Percentiles rank a stretch among this genome's conserved stretches.
Conservation (phyloP, 2,113 vertebrate genomes). For the Spilogale gracilis region DNA sequence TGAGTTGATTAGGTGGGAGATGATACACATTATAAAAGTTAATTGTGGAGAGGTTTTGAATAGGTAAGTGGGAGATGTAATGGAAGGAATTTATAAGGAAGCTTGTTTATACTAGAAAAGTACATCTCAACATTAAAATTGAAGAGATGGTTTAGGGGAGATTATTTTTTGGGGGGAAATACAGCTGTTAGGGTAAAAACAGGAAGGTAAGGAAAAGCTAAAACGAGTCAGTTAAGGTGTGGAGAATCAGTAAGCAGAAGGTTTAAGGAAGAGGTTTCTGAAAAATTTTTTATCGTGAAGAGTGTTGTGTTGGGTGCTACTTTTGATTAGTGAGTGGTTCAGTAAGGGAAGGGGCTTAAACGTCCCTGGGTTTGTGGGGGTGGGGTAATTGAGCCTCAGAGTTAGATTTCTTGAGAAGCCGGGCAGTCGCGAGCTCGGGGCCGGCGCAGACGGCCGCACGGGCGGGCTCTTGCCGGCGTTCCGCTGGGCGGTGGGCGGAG, state of each 20-base stretch:
- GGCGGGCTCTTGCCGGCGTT: background rate
- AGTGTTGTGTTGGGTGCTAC: background rate
- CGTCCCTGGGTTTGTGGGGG: background rate
- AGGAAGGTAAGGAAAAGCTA: background rate
- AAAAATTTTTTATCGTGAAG: background rate
- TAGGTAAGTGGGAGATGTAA: constrained; percentile 34
- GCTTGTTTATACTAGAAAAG: constrained; percentile 41
- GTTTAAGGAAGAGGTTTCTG: background rate
- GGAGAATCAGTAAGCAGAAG: background rate
- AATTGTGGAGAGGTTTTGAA: constrained; percentile 58
- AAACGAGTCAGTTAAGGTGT: background rate
- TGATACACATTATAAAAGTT: constrained; percentile 53
- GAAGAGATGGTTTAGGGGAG: constrained; percentile 9
- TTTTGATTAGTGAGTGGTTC: background rate
- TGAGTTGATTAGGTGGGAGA: constrained; percentile 29
- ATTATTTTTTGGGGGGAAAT: background rate
- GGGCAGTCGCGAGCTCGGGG: background rate
- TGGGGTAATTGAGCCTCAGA: background rate
- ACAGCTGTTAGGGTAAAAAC: background rate
- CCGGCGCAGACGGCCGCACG: rapidly evolving
- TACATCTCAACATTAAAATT: constrained; percentile 47
- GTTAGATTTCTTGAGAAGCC: background rate
- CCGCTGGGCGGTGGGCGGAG: background rate
- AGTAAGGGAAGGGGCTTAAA: background rate
- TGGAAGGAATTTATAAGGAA: constrained; percentile 38